Evolutionary conservation across 2,797 vertebrate genomes (phyloP).

Genomic region (Lophius americanus): DNA sequence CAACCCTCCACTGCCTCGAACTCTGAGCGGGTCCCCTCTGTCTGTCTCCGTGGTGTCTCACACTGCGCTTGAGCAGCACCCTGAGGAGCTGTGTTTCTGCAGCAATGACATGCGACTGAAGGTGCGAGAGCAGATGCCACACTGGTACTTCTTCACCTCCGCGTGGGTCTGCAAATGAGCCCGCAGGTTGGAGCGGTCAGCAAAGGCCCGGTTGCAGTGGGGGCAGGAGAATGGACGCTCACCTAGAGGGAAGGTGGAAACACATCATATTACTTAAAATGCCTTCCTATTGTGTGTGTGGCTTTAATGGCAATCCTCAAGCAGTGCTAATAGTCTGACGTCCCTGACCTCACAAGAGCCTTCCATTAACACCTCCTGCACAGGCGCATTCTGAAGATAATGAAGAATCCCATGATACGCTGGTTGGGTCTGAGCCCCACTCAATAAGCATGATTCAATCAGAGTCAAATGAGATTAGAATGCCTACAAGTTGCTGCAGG

Average conservation of each 20-base stretch:
- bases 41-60: conserved; percentile 52
- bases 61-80: conserved; percentile 83
- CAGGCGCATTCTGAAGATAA: conserved; percentile 61
- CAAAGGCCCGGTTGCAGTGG: conserved; percentile 95
- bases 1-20: conserved; percentile 52
- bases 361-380: conserved; percentile 59
- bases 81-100: conserved; percentile 93
- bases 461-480: conserved; percentile 75
- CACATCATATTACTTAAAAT: conserved; percentile 16
- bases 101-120: conserved; percentile 97
- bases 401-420: conserved; percentile 56
- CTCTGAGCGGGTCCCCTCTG: conserved; percentile 35
- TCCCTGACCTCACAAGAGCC: conserved; percentile 41
- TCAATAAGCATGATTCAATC: conserved; percentile 82
- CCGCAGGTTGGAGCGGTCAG: conserved; percentile 96
- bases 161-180: conserved; percentile 97
- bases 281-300: conserved; percentile 15
- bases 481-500: conserved; percentile 71
- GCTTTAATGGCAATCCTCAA: conserved; percentile 6
- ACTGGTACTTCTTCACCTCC: conserved; percentile 97
- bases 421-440: conserved; percentile 54
- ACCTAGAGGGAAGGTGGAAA: conserved; percentile 58
- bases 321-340: conserved; percentile 19
- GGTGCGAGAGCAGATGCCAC: conserved; percentile 91
- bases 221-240: conserved; percentile 85